Percentiles rank a stretch among this genome's conserved stretches.
These are phyloP conservation scores for Bradynema listronoti DNA, from an alignment of 1,140 invertebrate genomes.

Conservation along the genomic window DNA sequence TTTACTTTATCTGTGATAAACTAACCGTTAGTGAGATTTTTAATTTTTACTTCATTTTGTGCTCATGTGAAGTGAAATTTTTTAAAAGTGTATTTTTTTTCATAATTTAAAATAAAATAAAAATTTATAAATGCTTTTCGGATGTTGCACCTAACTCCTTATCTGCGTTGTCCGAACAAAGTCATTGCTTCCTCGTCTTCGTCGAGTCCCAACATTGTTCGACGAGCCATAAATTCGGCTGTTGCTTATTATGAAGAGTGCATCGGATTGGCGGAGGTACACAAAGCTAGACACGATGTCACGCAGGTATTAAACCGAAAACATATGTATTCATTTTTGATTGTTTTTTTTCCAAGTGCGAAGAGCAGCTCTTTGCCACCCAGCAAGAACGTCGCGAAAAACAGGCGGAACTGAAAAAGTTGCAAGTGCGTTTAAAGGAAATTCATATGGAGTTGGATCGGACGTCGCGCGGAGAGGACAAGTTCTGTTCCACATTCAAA, in stretches of 20 bases:
- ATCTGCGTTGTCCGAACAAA: too few relatives aligned
- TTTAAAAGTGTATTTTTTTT: too few relatives aligned
- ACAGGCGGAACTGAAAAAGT: conserved; percentile 61
- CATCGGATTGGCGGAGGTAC: conserved; percentile 28
- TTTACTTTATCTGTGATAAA: too few relatives aligned
- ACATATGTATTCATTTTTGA: neutral
- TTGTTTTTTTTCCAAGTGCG: conserved; percentile 28
- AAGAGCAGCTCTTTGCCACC: conserved; percentile 13
- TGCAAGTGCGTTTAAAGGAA: conserved; percentile 66
- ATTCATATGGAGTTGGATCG: conserved; percentile 68
- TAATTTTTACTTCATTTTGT: too few relatives aligned
- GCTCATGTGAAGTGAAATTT: too few relatives aligned
- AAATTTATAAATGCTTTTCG: too few relatives aligned
- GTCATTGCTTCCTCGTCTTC: too few relatives aligned
- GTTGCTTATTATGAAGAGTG: conserved; percentile 25
- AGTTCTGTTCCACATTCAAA: conserved; percentile 35
- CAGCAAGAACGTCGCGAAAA: conserved; percentile 61
- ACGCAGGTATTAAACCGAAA: conserved; percentile 16
- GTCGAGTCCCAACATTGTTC: too few relatives aligned
- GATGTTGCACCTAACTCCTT: too few relatives aligned
- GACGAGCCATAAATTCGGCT: neutral
- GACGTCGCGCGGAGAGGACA: conserved; percentile 67
- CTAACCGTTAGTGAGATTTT: too few relatives aligned
- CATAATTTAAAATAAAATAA: too few relatives aligned
- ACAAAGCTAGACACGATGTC: conserved; percentile 25